phyloP scores from a whole-genome alignment of 2,113 vertebrate species.

The Pituophis catenifer region DNA sequence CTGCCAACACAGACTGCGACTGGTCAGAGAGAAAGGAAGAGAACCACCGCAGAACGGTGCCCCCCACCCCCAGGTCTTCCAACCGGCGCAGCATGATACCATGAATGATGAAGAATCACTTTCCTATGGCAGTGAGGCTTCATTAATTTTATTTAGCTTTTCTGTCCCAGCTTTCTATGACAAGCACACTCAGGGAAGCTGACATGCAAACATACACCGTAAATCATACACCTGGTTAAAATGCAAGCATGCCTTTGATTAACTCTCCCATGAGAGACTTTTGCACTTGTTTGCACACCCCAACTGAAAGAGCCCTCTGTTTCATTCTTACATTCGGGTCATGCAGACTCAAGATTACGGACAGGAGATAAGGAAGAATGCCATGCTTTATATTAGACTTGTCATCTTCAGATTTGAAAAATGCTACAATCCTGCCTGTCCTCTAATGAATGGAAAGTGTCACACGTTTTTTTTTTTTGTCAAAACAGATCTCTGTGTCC shows the following conservation, averaged over 20 bases:
- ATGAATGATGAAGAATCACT: neutral
- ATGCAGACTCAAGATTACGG: neutral
- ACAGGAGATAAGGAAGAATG: neutral
- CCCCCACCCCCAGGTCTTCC: too few relatives aligned
- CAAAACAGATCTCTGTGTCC: neutral
- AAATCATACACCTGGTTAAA: neutral
- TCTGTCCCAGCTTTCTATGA: neutral
- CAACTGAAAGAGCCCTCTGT: neutral
- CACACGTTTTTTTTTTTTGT: neutral
- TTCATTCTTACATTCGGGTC: neutral
- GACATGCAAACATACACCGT: neutral
- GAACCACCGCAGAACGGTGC: too few relatives aligned
- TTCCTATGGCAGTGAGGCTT: neutral
- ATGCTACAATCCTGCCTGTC: neutral
- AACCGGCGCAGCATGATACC: too few relatives aligned
- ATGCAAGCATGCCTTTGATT: neutral
- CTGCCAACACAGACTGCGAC: too few relatives aligned
- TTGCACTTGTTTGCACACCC: neutral
- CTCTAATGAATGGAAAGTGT: neutral
- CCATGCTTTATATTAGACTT: neutral
- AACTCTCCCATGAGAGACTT: neutral
- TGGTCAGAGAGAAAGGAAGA: too few relatives aligned
- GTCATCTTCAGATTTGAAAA: neutral
- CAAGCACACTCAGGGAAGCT: neutral
- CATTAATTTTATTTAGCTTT: neutral